phyloP scores from a whole-genome alignment of 2,113 vertebrate species.

The Cavia aperea region DNA sequence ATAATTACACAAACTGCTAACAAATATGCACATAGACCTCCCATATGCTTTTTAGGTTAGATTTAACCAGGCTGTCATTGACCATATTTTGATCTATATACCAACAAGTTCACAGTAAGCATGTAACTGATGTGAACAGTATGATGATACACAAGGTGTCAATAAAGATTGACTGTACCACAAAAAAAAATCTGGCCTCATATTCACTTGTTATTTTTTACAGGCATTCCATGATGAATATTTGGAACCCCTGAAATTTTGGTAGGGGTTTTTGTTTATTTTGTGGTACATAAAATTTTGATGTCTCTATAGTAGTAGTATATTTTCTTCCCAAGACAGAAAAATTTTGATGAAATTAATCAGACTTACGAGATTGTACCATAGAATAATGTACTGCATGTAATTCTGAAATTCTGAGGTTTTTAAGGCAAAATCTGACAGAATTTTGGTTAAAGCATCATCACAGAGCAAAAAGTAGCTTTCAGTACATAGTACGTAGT shows the following conservation, averaged over 20 bases:
- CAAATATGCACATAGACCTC: neutral
- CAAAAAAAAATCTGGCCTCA: neutral
- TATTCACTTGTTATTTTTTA: neutral
- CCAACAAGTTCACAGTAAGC: too few species aligned
- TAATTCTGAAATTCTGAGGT: neutral
- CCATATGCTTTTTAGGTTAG: neutral
- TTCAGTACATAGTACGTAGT: too few species aligned
- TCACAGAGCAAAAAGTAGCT: neutral
- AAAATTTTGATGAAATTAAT: neutral
- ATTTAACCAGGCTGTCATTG: neutral
- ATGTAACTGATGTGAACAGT: neutral
- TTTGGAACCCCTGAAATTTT: neutral
- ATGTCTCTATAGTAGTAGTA: neutral
- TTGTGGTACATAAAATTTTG: neutral
- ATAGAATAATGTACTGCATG: neutral
- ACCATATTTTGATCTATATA: neutral
- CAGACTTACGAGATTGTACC: neutral
- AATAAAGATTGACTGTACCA: neutral
- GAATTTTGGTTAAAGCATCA: neutral
- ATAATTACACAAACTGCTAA: neutral
- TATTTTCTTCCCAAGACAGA: neutral
- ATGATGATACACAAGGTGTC: neutral
- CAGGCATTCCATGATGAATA: neutral
- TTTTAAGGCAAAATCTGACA: neutral
- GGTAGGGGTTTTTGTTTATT: neutral